Evolutionary conservation across 35 echinoderm and acorn worm species (phyloP).

Genomic region (Apostichopus japonicus): DNA sequence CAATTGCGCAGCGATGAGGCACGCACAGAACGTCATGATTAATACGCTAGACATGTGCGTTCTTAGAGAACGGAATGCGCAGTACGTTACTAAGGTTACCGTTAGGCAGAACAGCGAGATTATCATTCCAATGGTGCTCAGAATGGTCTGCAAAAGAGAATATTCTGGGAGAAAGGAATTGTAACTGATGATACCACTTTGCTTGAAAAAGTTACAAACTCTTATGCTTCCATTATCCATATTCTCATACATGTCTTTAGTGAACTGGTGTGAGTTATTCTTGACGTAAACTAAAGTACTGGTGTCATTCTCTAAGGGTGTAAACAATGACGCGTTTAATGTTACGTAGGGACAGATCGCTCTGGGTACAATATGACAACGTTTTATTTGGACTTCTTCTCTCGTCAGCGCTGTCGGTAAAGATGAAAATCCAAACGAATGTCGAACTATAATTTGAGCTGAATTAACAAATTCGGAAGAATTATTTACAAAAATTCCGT

Average conservation of each 20-base stretch:
- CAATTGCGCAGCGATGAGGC: not conserved
- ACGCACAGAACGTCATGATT: slow-evolving; percentile 35
- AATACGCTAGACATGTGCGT: not conserved
- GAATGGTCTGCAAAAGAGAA: not conserved
- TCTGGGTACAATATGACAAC: not conserved
- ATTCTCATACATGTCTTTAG: not conserved
- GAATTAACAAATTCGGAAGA: not conserved
- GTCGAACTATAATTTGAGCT: slow-evolving; percentile 1
- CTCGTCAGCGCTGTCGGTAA: not conserved
- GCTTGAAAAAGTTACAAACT: slow-evolving; percentile 15
- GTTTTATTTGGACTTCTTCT: not conserved
- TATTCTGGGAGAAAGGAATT: slow-evolving; percentile 13
- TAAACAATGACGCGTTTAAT: not conserved
- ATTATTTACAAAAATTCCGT: not conserved
- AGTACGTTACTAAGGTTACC: slow-evolving; percentile 2
- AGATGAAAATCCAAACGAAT: not conserved
- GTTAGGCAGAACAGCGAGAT: slow-evolving; percentile 5
- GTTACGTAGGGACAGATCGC: not conserved
- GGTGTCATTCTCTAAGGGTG: not conserved
- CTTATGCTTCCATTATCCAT: not conserved
- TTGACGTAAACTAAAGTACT: not conserved
- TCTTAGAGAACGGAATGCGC: slow-evolving; percentile 7
- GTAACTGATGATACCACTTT: no score
- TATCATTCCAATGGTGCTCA: slow-evolving; percentile 10
- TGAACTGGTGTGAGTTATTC: not conserved